These are phyloP conservation scores for Armadillidium nasatum DNA, from an alignment of 1,140 invertebrate genomes.

Conservation along the genomic window DNA sequence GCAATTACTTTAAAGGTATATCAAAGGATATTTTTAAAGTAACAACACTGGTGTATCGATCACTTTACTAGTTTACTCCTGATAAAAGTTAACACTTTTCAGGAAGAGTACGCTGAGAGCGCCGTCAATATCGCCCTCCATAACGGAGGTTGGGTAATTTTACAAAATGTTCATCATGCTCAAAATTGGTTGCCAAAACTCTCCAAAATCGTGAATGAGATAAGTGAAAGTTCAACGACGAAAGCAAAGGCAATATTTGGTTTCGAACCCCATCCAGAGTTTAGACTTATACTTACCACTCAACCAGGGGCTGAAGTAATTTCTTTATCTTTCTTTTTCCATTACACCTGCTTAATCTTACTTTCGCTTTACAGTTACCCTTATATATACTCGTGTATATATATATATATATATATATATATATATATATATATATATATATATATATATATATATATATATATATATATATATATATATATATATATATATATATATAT, in stretches of 20 bases:
- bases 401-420: no score
- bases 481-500: no score
- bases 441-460: no score
- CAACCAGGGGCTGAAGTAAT: constrained; percentile 46
- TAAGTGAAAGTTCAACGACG: neutral
- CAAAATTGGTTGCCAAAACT: constrained; percentile 33
- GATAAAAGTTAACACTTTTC: neutral
- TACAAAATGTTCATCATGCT: constrained; percentile 36
- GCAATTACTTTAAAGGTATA: no score
- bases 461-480: no score
- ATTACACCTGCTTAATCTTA: no score
- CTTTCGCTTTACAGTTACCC: no score
- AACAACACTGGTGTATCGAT: no score
- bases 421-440: no score
- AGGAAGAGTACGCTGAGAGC: constrained; percentile 27
- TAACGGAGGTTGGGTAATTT: constrained; percentile 34
- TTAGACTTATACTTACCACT: constrained; percentile 35
- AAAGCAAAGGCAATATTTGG: neutral
- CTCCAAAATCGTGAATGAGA: constrained; percentile 26
- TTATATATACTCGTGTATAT: no score
- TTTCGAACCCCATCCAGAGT: constrained; percentile 19
- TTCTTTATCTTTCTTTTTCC: neutral
- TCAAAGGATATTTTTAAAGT: no score
- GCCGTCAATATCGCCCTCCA: constrained; percentile 16
- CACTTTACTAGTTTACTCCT: no score